Percentiles rank a stretch among this genome's conserved stretches.
Conservation (phyloP, 2,113 vertebrate genomes). For the Castor canadensis region DNA sequence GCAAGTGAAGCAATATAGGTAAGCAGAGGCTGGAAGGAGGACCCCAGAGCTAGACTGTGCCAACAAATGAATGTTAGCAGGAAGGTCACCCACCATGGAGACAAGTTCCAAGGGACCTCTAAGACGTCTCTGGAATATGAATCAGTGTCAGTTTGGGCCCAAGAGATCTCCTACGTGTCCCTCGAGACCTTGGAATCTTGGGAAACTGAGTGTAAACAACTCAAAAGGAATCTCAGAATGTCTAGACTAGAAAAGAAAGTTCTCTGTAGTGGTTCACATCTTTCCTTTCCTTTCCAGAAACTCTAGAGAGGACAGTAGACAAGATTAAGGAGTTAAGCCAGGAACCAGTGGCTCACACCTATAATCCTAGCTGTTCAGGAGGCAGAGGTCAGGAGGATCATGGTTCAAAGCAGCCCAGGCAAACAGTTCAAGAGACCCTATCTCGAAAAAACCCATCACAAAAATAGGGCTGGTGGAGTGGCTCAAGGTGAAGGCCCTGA, state of each 20-base stretch:
- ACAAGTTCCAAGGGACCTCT: not conserved
- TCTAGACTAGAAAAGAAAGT: not conserved
- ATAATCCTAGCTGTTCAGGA: not conserved
- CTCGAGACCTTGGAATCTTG: not conserved
- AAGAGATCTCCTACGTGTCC: not conserved
- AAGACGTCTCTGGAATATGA: not conserved
- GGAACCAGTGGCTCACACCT: not conserved
- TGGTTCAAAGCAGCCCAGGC: too few relatives aligned
- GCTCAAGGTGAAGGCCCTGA: too few relatives aligned
- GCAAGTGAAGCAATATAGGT: not conserved
- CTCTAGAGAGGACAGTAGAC: not conserved
- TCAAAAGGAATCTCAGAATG: not conserved
- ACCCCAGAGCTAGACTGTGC: not conserved
- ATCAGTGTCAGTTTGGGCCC: not conserved
- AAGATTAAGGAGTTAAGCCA: not conserved
- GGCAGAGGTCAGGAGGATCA: too few relatives aligned
- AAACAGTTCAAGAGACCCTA: too few relatives aligned
- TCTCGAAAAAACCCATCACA: too few relatives aligned
- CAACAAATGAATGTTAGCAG: not conserved
- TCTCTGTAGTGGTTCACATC: not conserved
- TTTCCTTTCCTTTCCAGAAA: conserved; percentile 21
- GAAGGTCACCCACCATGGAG: not conserved
- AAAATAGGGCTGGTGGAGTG: too few relatives aligned
- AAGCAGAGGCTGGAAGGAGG: not conserved
- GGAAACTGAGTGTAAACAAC: not conserved